Percentiles rank a stretch among this genome's conserved stretches.
Conservation (phyloP, 2,797 vertebrate species). For the Molossus molossus region DNA sequence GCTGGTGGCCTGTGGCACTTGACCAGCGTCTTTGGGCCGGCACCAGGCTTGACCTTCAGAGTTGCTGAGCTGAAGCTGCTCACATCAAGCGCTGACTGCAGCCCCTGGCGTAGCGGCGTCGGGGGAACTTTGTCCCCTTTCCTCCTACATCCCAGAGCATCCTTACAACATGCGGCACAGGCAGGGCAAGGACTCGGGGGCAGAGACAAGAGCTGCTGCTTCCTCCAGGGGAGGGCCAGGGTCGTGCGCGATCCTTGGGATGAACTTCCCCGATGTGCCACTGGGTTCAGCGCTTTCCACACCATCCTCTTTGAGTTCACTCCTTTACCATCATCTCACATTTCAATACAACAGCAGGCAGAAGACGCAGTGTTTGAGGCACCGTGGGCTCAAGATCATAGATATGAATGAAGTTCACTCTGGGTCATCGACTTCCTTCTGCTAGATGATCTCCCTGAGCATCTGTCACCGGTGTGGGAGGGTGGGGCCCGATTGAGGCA, state of each 20-base stretch:
- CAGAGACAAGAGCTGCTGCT: background rate
- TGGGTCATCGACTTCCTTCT: background rate
- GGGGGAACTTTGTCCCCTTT: background rate
- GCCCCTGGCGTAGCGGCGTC: fast-evolving
- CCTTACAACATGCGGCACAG: background rate
- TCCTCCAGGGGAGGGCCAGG: background rate
- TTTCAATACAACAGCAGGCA: background rate
- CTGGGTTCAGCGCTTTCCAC: background rate
- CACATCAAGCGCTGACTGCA: background rate
- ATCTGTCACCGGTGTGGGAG: fast-evolving
- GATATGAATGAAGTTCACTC: background rate
- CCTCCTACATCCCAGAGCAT: background rate
- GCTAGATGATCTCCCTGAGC: background rate
- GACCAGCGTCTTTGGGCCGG: background rate
- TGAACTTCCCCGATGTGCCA: fast-evolving
- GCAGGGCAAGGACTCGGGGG: background rate
- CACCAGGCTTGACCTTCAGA: background rate
- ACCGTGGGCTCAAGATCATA: background rate
- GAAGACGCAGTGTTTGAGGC: background rate
- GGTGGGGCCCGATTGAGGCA: background rate
- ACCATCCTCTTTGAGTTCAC: background rate
- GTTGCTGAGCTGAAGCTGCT: background rate
- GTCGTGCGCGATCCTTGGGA: background rate
- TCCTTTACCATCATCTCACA: background rate
- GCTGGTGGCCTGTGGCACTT: background rate